Evolutionary conservation across 2,888 invertebrate species (phyloP).

Genomic region (Lacanobia wlatinum): DNA sequence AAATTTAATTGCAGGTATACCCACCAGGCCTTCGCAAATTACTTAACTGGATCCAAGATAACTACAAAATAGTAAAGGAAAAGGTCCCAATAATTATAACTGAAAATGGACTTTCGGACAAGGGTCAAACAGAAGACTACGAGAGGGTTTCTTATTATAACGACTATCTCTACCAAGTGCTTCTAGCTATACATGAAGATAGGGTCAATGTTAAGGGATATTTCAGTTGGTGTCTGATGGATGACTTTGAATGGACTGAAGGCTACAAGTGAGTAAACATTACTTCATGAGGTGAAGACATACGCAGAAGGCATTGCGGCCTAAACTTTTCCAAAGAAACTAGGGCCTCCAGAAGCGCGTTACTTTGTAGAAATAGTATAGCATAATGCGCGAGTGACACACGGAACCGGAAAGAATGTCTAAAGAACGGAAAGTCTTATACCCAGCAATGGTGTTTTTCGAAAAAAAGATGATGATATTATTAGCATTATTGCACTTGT

Average conservation of each 20-base stretch:
- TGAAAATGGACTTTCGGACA: constrained; percentile 88
- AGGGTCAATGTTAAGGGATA: constrained; percentile 81
- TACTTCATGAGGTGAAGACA: neutral
- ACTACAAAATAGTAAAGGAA: constrained; percentile 86
- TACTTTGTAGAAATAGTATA: neutral
- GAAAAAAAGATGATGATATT: neutral
- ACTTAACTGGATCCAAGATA: constrained; percentile 91
- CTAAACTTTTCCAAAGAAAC: no score
- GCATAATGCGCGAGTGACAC: neutral
- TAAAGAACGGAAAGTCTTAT: neutral
- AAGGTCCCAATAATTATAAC: constrained; percentile 85
- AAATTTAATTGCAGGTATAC: no score
- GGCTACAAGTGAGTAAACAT: constrained; percentile 80
- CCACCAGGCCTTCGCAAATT: constrained; percentile 92
- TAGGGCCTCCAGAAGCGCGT: neutral
- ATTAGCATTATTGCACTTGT: neutral
- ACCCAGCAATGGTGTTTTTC: no score
- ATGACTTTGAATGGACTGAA: constrained; percentile 69
- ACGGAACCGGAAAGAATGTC: no score
- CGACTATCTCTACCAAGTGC: constrained; percentile 72
- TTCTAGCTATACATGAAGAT: constrained; percentile 73
- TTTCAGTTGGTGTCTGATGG: constrained; percentile 72
- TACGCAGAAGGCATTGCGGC: no score
- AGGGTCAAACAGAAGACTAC: constrained; percentile 72
- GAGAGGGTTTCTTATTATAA: constrained; percentile 86